phyloP scores from a whole-genome alignment of 2,888 invertebrate species.

The Drosophila macrospina region DNA sequence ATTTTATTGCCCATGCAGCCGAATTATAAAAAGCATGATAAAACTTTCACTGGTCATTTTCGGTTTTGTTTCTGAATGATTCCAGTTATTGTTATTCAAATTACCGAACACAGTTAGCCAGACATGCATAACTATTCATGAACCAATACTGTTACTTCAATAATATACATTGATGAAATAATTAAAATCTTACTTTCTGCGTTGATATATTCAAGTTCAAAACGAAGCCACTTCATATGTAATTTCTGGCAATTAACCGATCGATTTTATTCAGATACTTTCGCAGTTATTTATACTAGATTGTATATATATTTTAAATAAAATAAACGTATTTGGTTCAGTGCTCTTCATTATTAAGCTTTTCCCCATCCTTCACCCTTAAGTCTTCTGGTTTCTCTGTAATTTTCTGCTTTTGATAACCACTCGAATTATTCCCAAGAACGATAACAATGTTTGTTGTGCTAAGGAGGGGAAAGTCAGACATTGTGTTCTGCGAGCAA shows the following conservation, averaged over 20 bases:
- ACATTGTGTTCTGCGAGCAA: conserved; percentile 56
- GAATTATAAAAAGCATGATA: conserved; percentile 54
- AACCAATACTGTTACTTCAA: conserved; percentile 44
- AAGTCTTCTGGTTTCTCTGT: conserved; percentile 77
- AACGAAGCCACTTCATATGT: conserved; percentile 8
- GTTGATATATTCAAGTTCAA: conserved; percentile 13
- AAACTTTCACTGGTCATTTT: conserved; percentile 66
- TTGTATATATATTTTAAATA: conserved; percentile 13
- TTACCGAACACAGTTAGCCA: conserved; percentile 52
- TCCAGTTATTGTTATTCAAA: conserved; percentile 69
- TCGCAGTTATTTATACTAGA: conserved; percentile 2
- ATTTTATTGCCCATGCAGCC: conserved; percentile 57
- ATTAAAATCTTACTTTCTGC: conserved; percentile 47
- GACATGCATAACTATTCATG: conserved; percentile 51
- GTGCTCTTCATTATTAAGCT: conserved; percentile 73
- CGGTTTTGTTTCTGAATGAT: conserved; percentile 52
- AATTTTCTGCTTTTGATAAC: conserved; percentile 72
- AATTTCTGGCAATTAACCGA: conserved; percentile 14
- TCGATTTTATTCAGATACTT: conserved; percentile 5
- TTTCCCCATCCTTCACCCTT: conserved; percentile 80
- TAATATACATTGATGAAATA: conserved; percentile 38
- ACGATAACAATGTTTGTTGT: conserved; percentile 84
- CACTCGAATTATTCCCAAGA: conserved; percentile 80
- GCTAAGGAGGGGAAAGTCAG: conserved; percentile 67
- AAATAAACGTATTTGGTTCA: not conserved